phyloP scores from a whole-genome alignment of 2,888 invertebrate genomes.

The Heteromyza rotundicornis region DNA sequence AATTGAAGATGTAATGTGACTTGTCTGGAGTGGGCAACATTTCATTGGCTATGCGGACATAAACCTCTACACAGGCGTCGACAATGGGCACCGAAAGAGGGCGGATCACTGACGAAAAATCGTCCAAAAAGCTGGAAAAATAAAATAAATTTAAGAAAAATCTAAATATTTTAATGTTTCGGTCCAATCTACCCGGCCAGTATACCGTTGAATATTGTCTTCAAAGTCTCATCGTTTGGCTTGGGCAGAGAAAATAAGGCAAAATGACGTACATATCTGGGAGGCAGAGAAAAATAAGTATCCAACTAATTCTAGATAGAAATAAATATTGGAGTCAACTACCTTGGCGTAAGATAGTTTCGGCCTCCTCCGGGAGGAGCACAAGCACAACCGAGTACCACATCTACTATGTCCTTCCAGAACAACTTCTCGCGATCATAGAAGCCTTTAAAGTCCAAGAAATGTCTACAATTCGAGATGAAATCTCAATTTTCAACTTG shows the following conservation, averaged over 20 bases:
- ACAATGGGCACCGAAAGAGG: conserved; percentile 76
- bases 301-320: not conserved
- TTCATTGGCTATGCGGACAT: conserved; percentile 77
- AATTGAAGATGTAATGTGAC: conserved; percentile 91
- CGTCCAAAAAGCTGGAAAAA: conserved; percentile 74
- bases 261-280: conserved; percentile 85
- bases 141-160: too few relatives aligned
- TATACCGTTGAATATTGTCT: conserved; percentile 59
- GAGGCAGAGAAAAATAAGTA: not conserved
- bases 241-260: conserved; percentile 83
- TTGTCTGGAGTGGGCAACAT: conserved; percentile 90
- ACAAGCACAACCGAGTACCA: conserved; percentile 86
- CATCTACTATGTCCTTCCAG: conserved; percentile 87
- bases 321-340: not conserved
- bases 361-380: conserved; percentile 91
- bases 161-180: not conserved
- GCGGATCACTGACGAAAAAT: conserved; percentile 75
- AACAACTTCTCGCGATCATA: conserved; percentile 88
- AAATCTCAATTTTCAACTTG: too few relatives aligned
- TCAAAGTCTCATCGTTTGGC: conserved; percentile 67
- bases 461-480: conserved; percentile 52
- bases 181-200: conserved; percentile 49
- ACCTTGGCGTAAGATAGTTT: conserved; percentile 77
- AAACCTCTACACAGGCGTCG: conserved; percentile 83
- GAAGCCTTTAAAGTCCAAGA: conserved; percentile 69